Evolutionary conservation across 1,140 invertebrate species (phyloP).

Genomic region (Musca domestica): DNA sequence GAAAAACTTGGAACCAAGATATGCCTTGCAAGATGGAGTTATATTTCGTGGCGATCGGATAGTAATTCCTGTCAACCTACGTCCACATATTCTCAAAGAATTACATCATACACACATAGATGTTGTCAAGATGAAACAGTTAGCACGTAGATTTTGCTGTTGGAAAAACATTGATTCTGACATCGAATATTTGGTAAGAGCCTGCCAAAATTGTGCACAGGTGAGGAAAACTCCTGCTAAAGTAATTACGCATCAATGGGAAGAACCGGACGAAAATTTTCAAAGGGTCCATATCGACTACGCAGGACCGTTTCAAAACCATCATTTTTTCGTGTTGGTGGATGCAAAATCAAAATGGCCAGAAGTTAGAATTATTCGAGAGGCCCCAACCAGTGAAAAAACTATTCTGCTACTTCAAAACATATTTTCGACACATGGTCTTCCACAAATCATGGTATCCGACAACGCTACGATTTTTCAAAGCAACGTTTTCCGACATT

Average conservation of each 20-base stretch:
- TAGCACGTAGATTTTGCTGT: constrained; percentile 8
- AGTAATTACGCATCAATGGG: constrained; percentile 13
- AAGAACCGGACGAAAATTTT: neutral
- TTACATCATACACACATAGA: too few species aligned
- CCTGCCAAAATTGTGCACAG: constrained; percentile 2
- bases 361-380: constrained; percentile 31
- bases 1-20: neutral
- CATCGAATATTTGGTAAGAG: constrained; percentile 1
- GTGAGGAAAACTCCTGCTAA: neutral
- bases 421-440: too few species aligned
- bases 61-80: neutral
- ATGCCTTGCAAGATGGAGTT: neutral
- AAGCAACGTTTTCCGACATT: too few species aligned
- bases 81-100: neutral
- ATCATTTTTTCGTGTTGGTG: constrained; percentile 37
- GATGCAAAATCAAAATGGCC: constrained; percentile 45
- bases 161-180: neutral
- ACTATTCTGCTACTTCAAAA: neutral
- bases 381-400: neutral
- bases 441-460: too few species aligned
- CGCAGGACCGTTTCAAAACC: constrained; percentile 31
- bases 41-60: neutral
- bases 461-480: too few species aligned
- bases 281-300: constrained; percentile 35
- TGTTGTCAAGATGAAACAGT: constrained; percentile 14